phyloP scores from a whole-genome alignment of 2,113 vertebrate species.

The Melospiza georgiana region DNA sequence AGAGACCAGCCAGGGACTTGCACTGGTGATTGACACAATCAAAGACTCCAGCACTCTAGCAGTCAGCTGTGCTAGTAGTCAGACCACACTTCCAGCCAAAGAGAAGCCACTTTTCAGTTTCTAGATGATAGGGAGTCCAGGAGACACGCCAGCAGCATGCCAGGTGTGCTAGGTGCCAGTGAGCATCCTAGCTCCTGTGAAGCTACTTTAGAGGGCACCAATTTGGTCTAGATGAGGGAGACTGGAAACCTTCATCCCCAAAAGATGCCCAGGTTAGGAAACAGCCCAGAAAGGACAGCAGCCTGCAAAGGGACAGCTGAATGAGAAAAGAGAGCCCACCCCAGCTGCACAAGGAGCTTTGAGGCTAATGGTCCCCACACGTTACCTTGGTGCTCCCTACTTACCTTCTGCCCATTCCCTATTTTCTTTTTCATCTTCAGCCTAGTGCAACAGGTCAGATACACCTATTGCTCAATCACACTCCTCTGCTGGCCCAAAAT shows the following conservation, averaged over 20 bases:
- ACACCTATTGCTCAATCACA: accelerated
- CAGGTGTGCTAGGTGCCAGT: accelerated
- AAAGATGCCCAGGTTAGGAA: not conserved
- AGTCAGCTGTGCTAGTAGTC: not conserved
- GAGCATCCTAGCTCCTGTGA: not conserved
- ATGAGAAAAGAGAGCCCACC: not conserved
- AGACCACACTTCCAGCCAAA: not conserved
- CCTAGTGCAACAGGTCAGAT: not conserved
- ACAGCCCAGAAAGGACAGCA: not conserved
- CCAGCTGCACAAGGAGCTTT: not conserved
- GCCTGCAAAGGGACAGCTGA: not conserved
- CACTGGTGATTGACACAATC: not conserved
- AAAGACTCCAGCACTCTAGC: not conserved
- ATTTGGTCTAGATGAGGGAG: not conserved
- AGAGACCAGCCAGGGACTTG: not conserved
- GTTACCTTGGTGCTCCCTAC: not conserved
- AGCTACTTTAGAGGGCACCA: not conserved
- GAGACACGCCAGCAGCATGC: not conserved
- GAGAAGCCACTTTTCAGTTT: not conserved
- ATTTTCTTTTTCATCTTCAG: not conserved
- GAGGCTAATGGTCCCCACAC: not conserved
- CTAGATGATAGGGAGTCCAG: not conserved
- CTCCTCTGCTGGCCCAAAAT: not conserved
- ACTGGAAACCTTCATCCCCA: not conserved
- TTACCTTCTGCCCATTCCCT: not conserved